Evolutionary conservation across 2,113 vertebrate species (phyloP).

Genomic region (Falcunculus frontatus): DNA sequence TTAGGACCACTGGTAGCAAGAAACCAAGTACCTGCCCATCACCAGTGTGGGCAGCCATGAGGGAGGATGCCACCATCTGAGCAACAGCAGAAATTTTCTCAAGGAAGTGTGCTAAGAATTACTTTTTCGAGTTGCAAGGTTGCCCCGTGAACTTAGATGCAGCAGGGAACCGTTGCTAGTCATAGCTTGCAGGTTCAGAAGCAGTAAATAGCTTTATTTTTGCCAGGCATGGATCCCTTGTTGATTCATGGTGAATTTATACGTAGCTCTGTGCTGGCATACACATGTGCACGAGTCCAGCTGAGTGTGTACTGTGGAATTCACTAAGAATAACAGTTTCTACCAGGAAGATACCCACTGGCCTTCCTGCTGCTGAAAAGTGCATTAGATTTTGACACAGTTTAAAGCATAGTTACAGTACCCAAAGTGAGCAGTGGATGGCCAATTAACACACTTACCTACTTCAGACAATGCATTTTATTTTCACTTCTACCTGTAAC

Average conservation of each 20-base stretch:
- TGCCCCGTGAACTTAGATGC: not conserved
- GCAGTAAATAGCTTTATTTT: not conserved
- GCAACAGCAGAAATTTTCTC: not conserved
- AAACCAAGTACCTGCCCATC: not conserved
- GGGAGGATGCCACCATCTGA: not conserved
- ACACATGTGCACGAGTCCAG: fast-evolving
- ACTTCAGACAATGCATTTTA: not conserved
- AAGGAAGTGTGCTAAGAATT: not conserved
- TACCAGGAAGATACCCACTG: not conserved
- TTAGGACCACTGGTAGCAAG: not conserved
- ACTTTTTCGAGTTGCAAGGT: not conserved
- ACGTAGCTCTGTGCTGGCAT: not conserved
- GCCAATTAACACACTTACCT: not conserved
- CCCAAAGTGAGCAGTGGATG: not conserved
- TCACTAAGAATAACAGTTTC: not conserved
- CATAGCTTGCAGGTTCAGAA: not conserved
- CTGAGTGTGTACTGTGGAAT: not conserved
- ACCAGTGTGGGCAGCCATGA: not conserved
- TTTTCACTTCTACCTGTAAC: not conserved
- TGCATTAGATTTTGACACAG: not conserved
- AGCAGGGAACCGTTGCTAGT: not conserved
- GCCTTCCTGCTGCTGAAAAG: not conserved
- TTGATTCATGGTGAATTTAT: not conserved
- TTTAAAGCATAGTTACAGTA: not conserved
- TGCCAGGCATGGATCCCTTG: not conserved